Percentiles rank a stretch among this genome's conserved stretches.
Conservation (phyloP, 2,113 vertebrate species). For the Dromaius novaehollandiae region DNA sequence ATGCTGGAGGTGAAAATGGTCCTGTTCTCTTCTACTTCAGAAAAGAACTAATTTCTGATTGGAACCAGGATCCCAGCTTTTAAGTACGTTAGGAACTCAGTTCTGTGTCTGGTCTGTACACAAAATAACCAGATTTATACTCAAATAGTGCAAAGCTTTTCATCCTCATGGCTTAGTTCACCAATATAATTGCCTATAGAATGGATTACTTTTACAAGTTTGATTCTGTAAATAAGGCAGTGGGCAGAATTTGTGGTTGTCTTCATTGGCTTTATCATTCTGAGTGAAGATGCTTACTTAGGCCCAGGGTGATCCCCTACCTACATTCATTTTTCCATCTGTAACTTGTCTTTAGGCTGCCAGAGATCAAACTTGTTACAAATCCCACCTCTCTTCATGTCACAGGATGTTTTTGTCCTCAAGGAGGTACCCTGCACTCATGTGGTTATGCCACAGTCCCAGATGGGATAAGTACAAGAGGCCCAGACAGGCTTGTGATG, state of each 20-base stretch:
- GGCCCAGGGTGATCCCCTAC: background rate
- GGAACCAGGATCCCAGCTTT: slow-evolving; percentile 41
- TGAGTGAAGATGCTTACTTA: background rate
- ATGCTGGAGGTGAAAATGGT: slow-evolving; percentile 42
- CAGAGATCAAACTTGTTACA: background rate
- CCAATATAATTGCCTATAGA: slow-evolving; percentile 5
- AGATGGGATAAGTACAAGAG: rapidly evolving
- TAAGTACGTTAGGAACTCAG: slow-evolving; percentile 30
- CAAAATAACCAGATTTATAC: slow-evolving; percentile 44
- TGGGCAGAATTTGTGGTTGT: background rate
- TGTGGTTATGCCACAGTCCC: background rate
- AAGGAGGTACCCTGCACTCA: background rate
- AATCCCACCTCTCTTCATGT: background rate
- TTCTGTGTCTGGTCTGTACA: slow-evolving; percentile 26
- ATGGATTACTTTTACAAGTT: slow-evolving; percentile 4
- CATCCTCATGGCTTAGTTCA: slow-evolving; percentile 9
- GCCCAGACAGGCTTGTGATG: background rate
- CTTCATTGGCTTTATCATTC: background rate
- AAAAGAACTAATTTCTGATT: slow-evolving; percentile 33
- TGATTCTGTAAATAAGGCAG: background rate
- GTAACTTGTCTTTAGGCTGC: background rate
- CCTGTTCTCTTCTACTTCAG: slow-evolving; percentile 29
- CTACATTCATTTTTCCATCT: background rate
- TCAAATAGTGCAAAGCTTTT: slow-evolving; percentile 17
- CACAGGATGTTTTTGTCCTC: background rate